Evolutionary conservation across 2,888 invertebrate genomes (phyloP).

Genomic region (Noctua comes): DNA sequence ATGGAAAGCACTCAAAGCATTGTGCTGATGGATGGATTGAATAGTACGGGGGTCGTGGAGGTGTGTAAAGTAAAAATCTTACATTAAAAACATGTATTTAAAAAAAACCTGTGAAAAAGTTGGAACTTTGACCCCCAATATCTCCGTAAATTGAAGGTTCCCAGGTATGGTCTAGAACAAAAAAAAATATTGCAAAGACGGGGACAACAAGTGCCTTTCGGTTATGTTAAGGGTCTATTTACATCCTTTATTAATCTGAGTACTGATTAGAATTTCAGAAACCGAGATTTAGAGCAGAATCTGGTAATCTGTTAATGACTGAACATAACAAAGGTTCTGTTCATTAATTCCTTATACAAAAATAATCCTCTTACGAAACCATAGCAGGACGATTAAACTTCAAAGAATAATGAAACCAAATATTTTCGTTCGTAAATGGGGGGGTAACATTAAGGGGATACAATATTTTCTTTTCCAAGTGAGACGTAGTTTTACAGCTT

Average conservation of each 20-base stretch:
- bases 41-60: too few species aligned
- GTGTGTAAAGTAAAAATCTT: too few species aligned
- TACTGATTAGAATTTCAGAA: not conserved
- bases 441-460: slow-evolving; percentile 17
- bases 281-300: not conserved
- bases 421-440: slow-evolving; percentile 29
- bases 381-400: slow-evolving; percentile 37
- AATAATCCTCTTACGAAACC: slow-evolving; percentile 48
- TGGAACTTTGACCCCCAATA: too few species aligned
- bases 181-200: too few species aligned
- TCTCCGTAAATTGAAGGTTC: too few species aligned
- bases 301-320: not conserved
- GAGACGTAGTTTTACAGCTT: slow-evolving; percentile 68
- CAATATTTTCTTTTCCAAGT: slow-evolving; percentile 49
- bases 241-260: not conserved
- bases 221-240: too few species aligned
- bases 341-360: not conserved
- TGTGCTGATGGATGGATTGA: too few species aligned
- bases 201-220: too few species aligned
- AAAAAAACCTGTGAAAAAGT: too few species aligned
- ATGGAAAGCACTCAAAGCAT: too few species aligned
- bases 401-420: slow-evolving; percentile 54
- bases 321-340: slow-evolving; percentile 1
- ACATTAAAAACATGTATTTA: too few species aligned
- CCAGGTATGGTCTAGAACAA: too few species aligned